Evolutionary conservation across 2,797 vertebrate species (phyloP), one percentile per base, ranked within the genome.

Genomic region (Melanotaenia nigrans): DNA sequence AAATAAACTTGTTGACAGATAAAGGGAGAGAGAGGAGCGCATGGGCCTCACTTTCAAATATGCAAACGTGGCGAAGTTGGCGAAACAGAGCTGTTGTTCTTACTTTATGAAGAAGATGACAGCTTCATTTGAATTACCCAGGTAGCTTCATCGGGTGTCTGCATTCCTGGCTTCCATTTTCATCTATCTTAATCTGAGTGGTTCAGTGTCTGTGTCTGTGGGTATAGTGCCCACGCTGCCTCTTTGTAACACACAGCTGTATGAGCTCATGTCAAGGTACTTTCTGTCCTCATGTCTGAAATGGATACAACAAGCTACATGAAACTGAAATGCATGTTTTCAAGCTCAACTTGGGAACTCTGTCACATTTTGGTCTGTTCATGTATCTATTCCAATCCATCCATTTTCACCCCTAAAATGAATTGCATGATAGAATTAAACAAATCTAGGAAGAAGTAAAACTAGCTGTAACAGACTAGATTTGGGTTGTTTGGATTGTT

Each of bases 1-100:
- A 84, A 88, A 89, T 84, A 90, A 85, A 87, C 79, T 84, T 81
- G 85, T 84, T 75, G 81, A 84, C 65, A 24, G 78, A 84, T 57
- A 47, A 73, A 60, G 49, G 68, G 63, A 10, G 13, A 58, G 28
- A 45, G 32, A 59, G 28, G 42, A n/a, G 32, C 61, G 12, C 6
- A 18, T 25, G 67, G 73, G 64, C 14, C 38, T 25, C n/a, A 20
- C 40, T 22, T 59, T 73, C 6, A 80, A 73, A 68, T 61, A 68
- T 73, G 69, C 58, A 64, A 51, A 36, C 69, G 49, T 25, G 4
- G 47, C 73, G 61, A 25, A 63, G 68, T 40, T 65, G 32, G n/a
- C 65, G 68, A 32, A 75, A 75, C 32, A 32, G 28, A 68, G 13
- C 54, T 32, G 16, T 22, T 2, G 42, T 77, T 72, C 14, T 49